phyloP scores from a whole-genome alignment of 2,888 invertebrate genomes.

The Pherbina coryleti region DNA sequence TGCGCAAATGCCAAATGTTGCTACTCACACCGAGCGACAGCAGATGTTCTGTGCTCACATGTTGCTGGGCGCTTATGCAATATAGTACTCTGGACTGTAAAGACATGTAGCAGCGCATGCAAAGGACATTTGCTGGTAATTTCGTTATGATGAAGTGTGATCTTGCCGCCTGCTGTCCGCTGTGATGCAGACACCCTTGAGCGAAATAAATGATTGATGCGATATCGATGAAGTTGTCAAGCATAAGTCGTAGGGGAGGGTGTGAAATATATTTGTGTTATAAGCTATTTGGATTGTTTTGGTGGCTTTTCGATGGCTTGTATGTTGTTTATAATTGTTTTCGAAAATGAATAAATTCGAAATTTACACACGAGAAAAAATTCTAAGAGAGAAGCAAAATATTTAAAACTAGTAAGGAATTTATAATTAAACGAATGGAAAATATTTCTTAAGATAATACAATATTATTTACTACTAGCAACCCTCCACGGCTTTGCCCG shows the following conservation, averaged over 20 bases:
- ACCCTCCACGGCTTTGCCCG: no score
- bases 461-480: no score
- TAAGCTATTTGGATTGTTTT: neutral
- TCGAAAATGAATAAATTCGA: no score
- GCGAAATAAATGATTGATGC: conserved; percentile 33
- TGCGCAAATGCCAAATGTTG: conserved; percentile 16
- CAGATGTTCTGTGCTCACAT: conserved; percentile 28
- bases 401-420: no score
- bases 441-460: no score
- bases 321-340: neutral
- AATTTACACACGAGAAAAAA: no score
- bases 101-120: neutral
- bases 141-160: conserved; percentile 34
- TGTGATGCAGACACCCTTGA: conserved; percentile 29
- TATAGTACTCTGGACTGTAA: neutral
- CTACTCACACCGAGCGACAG: conserved; percentile 2
- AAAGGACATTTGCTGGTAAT: conserved; percentile 11
- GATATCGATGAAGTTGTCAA: conserved; percentile 36
- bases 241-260: neutral
- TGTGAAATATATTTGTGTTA: neutral
- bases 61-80: conserved; percentile 7
- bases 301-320: neutral
- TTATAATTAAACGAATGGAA: no score
- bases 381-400: no score
- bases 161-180: conserved; percentile 18